Percentiles rank a stretch among this genome's conserved stretches.
These are phyloP conservation scores for Drosophila varians DNA, from an alignment of 1,140 invertebrate species.

Conservation along the genomic window DNA sequence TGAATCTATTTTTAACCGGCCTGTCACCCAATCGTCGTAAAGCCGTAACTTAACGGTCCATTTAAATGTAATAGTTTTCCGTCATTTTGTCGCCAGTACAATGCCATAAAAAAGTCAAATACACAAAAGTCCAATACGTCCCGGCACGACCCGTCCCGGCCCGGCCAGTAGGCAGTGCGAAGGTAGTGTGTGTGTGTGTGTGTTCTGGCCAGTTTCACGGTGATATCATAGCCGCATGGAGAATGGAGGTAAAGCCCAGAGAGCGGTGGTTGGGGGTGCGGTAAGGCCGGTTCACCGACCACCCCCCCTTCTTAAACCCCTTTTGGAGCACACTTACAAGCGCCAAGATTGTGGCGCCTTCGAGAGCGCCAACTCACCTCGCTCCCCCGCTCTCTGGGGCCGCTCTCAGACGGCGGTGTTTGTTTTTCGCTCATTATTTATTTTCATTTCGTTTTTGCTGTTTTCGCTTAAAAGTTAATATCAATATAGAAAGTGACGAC, in stretches of 20 bases:
- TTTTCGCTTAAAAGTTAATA: slow-evolving; percentile 82
- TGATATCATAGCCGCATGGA: slow-evolving; percentile 61
- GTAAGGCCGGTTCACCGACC: slow-evolving; percentile 3
- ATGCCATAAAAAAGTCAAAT: slow-evolving; percentile 54
- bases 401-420: slow-evolving; percentile 49
- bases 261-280: neutral
- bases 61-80: slow-evolving; percentile 60
- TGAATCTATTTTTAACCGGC: slow-evolving; percentile 53
- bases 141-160: too few relatives aligned
- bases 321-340: slow-evolving; percentile 62
- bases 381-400: slow-evolving; percentile 9
- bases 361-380: slow-evolving; percentile 47
- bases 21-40: slow-evolving; percentile 44
- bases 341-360: slow-evolving; percentile 61
- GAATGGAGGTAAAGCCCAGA: slow-evolving; percentile 9
- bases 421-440: slow-evolving; percentile 81
- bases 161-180: neutral
- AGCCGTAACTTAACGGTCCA: slow-evolving; percentile 44
- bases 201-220: slow-evolving; percentile 55
- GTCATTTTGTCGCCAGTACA: slow-evolving; percentile 50
- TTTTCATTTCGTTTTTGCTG: slow-evolving; percentile 80
- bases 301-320: slow-evolving; percentile 7
- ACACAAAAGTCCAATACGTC: slow-evolving; percentile 20
- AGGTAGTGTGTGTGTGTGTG: neutral
- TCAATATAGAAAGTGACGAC: slow-evolving; percentile 82